Evolutionary conservation across 2,888 invertebrate genomes (phyloP), one percentile per base, ranked within the genome.

Genomic region (Ligdia adustata): DNA sequence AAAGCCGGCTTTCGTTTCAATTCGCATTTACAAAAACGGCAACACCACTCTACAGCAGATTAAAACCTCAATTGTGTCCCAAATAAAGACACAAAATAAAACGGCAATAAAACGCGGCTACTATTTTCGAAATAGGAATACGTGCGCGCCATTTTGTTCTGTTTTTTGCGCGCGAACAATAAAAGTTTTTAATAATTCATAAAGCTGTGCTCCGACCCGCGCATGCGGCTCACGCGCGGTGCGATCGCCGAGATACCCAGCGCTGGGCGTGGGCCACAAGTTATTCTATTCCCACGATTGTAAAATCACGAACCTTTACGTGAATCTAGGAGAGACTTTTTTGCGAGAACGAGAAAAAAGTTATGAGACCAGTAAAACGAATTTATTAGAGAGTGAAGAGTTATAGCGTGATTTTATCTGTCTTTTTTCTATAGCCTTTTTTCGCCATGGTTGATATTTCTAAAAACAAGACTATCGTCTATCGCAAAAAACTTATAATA

Each of bases 121-220:
- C 84, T 86, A 85, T 84, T 84, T 82, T 80, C 79, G 62, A 82
- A 87, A 86, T 87, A 88, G 87, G 85, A 77, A 74, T 70, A 56
- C 72, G 71, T 62, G 65, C 56, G 63, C 55, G 64, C 66, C 62
- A 67, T 75, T 75, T 79, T 75, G 72, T 72, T 69, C 73, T 60
- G 52, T 67, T 72, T 79, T 85, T 85, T 86, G 84, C 79, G 74
- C 72, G 63, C 60, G 64, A 73, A 87, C 88, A 88, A 88, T 88
- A 89, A 85, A 85, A 79, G 76, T 75, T 75, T 54, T 87, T 74
- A 87, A 89, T 89, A 87, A 89, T 89, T 87, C 87, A 89, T 89
- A 87, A 84, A 54, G 63, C 52, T 60, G 72, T 68, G 69, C 63
- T n/a, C n/a, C n/a, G n/a, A n/a, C n/a, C n/a, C n/a, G 74, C 69